Evolutionary conservation across 2,797 vertebrate genomes (phyloP).

Genomic region (Argya squamiceps): DNA sequence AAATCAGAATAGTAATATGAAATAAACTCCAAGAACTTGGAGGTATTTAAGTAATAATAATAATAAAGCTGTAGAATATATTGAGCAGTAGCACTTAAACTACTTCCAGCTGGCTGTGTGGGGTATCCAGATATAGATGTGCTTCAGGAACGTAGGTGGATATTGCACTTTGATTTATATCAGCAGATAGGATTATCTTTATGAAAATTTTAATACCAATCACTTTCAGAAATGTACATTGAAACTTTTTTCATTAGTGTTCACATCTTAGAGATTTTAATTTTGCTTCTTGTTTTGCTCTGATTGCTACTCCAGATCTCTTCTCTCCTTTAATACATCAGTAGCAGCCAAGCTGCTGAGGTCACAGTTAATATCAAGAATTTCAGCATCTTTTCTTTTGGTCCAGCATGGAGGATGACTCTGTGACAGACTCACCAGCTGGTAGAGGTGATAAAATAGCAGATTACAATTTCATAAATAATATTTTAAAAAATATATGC

Average conservation of each 20-base stretch:
- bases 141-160: background rate
- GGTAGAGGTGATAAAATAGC: conserved; percentile 51
- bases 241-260: background rate
- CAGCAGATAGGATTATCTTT: background rate
- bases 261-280: rapidly evolving
- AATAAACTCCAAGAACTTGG: background rate
- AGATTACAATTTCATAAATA: conserved; percentile 39
- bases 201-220: background rate
- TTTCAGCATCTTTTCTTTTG: background rate
- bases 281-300: background rate
- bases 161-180: background rate
- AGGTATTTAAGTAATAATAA: background rate
- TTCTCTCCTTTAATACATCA: background rate
- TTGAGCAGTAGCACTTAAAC: background rate
- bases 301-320: background rate
- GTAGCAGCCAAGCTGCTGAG: background rate
- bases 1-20: background rate
- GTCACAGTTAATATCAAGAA: background rate
- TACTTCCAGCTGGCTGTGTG: background rate
- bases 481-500: background rate
- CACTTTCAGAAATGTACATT: background rate
- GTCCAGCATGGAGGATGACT: background rate
- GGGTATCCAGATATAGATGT: background rate
- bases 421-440: background rate
- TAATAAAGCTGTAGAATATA: background rate